Base-by-base conservation (phyloP, 2,888 invertebrate species). In the Campopleginae sp. region DNA sequence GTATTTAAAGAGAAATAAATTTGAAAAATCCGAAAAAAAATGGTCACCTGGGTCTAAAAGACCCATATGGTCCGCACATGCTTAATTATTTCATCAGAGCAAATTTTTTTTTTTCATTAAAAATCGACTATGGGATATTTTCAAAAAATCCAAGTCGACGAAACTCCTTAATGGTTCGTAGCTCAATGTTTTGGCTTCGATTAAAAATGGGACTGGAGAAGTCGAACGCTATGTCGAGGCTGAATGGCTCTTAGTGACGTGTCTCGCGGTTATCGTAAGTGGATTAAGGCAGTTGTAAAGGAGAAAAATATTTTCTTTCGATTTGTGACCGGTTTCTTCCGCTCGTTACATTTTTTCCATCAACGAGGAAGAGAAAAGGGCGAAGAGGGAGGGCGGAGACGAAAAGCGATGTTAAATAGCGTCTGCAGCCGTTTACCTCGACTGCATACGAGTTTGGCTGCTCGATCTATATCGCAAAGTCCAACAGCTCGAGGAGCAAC, bases 351-450 rank as follows among this genome's bases (percentile, higher is more conserved):
- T 19, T 70, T 48, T 51, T 66, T 61, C 58, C 72, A 58, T 84
- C n/a, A n/a, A 58, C 61, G 54, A 14, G 58, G 58, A 5, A 14
- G 38, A 66, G 51, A n/a, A 51, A 51, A 51, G 27, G 5, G 23
- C 23, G 4, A 4, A 12, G 4, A 23, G 23, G 48, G 54, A 72
- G 31, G 33, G 46, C 27, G n/a, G 14, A n/a, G 38, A 65, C 75
- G 72, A 81, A 79, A 79, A 77, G 77, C 80, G 84, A 84, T 63
- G 81, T 85, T 81, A 80, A 82, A 84, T 71, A 80, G 84, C 85
- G 74, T n/a, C 78, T 72, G 31, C 79, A 79, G 70, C 70, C 58
- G 70, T 61, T 79, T 76, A 65, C 12, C 48, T 27, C 23, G 33
- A 5, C n/a, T 66, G 51, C 33, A 31, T 38, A 61, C 10, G 23